A percentile compares a stretch with the other conserved stretches of the same genome.
phyloP scores from a whole-genome alignment of 2,797 vertebrate genomes.

The Syngnathus acus region DNA sequence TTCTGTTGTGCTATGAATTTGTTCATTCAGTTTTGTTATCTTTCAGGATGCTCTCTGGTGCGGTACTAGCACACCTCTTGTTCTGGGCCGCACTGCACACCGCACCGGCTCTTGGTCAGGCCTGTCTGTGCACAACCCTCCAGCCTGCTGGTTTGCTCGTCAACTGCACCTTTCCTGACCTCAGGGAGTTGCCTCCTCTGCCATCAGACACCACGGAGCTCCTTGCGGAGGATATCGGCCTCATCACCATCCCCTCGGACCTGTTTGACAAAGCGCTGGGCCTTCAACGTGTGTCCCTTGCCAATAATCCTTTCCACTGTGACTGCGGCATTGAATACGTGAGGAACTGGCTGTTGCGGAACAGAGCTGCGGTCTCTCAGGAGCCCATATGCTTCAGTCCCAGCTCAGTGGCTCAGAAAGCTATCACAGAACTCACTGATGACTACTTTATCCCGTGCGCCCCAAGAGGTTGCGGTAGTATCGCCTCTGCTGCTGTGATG shows the following conservation, averaged over 20 bases:
- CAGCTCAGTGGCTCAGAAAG: conserved; percentile 40
- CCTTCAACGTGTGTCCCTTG: conserved; percentile 59
- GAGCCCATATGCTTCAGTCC: conserved; percentile 64
- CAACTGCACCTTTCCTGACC: conserved; percentile 64
- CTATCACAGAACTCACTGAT: conserved; percentile 54
- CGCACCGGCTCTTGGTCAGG: conserved; percentile 6
- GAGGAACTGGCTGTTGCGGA: conserved; percentile 68
- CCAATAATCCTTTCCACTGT: conserved; percentile 75
- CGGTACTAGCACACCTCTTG: conserved; percentile 50
- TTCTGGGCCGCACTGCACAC: conserved; percentile 37
- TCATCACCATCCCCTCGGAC: conserved; percentile 62
- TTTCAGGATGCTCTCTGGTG: conserved; percentile 62
- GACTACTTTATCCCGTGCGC: conserved; percentile 53
- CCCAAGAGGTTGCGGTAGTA: conserved; percentile 22
- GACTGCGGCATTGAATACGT: conserved; percentile 73
- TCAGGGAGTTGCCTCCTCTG: conserved; percentile 51
- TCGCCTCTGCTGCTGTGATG: conserved; percentile 21
- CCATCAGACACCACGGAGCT: conserved; percentile 60
- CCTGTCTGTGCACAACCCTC: conserved; percentile 51
- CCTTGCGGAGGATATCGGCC: conserved; percentile 58
- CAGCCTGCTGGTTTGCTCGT: conserved; percentile 39
- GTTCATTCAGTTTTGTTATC: neutral
- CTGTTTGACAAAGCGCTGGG: conserved; percentile 60
- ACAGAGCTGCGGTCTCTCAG: conserved; percentile 24
- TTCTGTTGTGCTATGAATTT: neutral